Base-by-base conservation (phyloP, 2,888 invertebrate genomes). In the Sphinx pinastri region DNA sequence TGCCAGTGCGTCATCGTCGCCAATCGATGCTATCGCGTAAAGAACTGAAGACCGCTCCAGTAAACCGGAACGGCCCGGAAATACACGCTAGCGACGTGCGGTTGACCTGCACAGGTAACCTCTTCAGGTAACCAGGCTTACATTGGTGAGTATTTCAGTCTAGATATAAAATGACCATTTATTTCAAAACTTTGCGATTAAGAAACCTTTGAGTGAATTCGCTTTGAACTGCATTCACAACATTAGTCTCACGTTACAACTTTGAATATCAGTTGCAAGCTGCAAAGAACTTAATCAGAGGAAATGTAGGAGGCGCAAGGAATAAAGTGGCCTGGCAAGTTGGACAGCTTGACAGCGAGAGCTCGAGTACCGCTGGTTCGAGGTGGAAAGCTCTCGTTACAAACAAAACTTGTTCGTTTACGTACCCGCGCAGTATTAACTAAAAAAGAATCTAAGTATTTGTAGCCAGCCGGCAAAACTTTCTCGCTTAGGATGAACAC, bases 401-500 rank as follows among this genome's bases (percentile, higher is more conserved):
- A 68, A 75, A 73, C 73, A 72, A 70, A 82, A 80, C 76, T 78
- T 77, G 72, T 72, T 75, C 71, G 75, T 73, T 71, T 70, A 69
- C 71, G 70, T 74, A 73, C 73, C 75, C 70, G 68, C 70, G 68
- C 73, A 70, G 73, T 75, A 77, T 74, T 74, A 74, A 71, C 71
- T 71, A 74, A 76, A 73, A 74, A 71, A 69, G 69, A 78, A 81
- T 79, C 77, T 80, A 79, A 77, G 75, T 76, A 75, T 70, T 71
- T 71, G 74, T 74, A 75, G 76, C 73, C 77, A 76, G 73, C 68
- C 71, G 74, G 68, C 71, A 52, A 78, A 85, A 83, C 78, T 81
- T 83, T 79, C 75, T 80, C 79, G 80, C 82, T 84, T 83, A 84
- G 78, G 78, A 47, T 77, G 79, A 78, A 82, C 79, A 78, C 78